Base-by-base conservation (phyloP, 2,888 invertebrate genomes). In the Pegoplata infirma region DNA sequence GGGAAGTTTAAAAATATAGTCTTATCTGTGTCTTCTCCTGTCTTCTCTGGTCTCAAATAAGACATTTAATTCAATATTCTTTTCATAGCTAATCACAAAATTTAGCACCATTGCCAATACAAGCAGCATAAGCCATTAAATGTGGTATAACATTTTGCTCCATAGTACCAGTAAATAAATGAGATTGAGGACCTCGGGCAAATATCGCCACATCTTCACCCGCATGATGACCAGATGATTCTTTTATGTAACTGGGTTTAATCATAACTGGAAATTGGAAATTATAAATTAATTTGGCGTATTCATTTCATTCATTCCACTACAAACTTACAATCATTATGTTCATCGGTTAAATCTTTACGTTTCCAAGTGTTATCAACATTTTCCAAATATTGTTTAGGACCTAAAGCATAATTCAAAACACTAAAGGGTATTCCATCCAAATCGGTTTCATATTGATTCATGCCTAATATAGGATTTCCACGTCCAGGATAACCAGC, bases 111-210 rank as follows among this genome's bases (percentile, higher is more conserved):
- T 90, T 87, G 0, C 95, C 95, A 6, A 95, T 92, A 83, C 94
- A 94, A 0, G 94, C 90, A 0, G 94, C 94, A 82, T 91, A 95
- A 0, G 92, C 93, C 85, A 94, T 92, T 0, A 94, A 92, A 84
- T 95, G 94, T 0, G 96, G 94, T 51, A 96, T 92, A 84, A 91
- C 93, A 86, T 93, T 93, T 88, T 96, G 95, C 83, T 96, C 95
- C 84, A 94, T 93, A 21, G 92, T 92, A 0, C 96, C 95, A 0
- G 92, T 92, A 85, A 96, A 94, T 0, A 96, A 90, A 85, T 96
- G 95, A 0, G 95, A 90, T 92, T 94, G 94, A 0, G 95, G 96
- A 47, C 93, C 96, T 3, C 89, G 90, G 0, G 96, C 95, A 86
- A 93, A 95, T 0, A 96, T 92, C 0, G 92, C 93, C 0, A 96